Base-by-base conservation (phyloP, 2,113 vertebrate species). In the Bufo gargarizans region DNA sequence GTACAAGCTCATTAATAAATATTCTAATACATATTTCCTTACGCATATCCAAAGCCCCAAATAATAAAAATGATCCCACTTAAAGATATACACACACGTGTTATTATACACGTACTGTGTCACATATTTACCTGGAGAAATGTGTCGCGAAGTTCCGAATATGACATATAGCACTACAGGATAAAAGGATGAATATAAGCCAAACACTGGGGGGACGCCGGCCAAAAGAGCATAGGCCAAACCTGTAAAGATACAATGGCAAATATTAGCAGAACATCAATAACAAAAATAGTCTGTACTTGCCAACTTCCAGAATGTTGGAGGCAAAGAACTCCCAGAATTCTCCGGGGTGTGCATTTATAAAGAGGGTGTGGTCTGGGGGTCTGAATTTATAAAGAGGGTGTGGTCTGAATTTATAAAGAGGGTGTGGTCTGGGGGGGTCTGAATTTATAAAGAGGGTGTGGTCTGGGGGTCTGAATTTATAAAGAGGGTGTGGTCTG, bases 171-270 rank as follows among this genome's bases (percentile, higher is more conserved):
- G 63, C 67, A 99, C 94, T 56, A 98, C 96, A 0, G 98, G 98
- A 90, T 95, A 99, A 87, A 99, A 94, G 55, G 98, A 96, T 2
- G 97, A 96, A 88, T 99, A 99, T 87, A 99, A 96, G 17, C 98
- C 98, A 0, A 91, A 96, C 90, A 98, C 96, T 0, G 97, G 96
- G 0, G 96, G 96, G 55, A 99, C 89, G 22, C 97, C 97, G 0
- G 98, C 97, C 92, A 99, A 93, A 63, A 99, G 95, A 0, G 97
- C 97, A 0, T 99, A 99, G 10, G 98, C 98, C 90, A 99, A 96
- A 6, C 98, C 98, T 99, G 50, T 4, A 76, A 6, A 45, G 59
- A 16, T 45, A 7, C 58, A 14, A 90, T 19, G 5, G 19, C 1
- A 63, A 56, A 47, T 20, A 10, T 20, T 11, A n/a, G 0, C 17